Percentiles rank a stretch among this genome's conserved stretches.
phyloP scores from a whole-genome alignment of 1,140 invertebrate genomes.

The Archivesica marissinica region DNA sequence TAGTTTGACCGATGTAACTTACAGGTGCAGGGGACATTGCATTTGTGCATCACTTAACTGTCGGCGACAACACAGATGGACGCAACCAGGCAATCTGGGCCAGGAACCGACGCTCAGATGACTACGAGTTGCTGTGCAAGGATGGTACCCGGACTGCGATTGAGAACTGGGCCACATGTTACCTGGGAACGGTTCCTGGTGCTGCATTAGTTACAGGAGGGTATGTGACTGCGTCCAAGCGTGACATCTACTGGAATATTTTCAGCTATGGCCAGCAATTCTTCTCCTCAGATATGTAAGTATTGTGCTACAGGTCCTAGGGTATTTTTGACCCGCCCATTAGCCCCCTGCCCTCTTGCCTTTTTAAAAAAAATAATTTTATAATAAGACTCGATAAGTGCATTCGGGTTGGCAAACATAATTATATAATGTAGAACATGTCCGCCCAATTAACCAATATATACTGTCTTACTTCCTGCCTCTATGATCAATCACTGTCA shows the following conservation, averaged over 20 bases:
- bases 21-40: slow-evolving; percentile 92
- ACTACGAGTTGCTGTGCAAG: slow-evolving; percentile 96
- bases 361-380: too few species aligned
- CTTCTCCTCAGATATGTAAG: slow-evolving; percentile 84
- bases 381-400: too few species aligned
- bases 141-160: slow-evolving; percentile 91
- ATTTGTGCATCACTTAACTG: slow-evolving; percentile 97
- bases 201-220: slow-evolving; percentile 96
- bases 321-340: too few species aligned
- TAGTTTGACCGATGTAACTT: too few species aligned
- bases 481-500: too few species aligned
- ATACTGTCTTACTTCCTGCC: too few species aligned
- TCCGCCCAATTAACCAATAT: too few species aligned
- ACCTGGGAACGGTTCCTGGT: slow-evolving; percentile 95
- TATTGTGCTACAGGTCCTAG: too few species aligned
- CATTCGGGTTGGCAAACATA: too few species aligned
- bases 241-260: slow-evolving; percentile 83
- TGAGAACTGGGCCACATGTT: slow-evolving; percentile 92
- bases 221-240: slow-evolving; percentile 74
- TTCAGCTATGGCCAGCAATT: slow-evolving; percentile 84
- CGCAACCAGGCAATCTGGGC: slow-evolving; percentile 96
- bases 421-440: too few species aligned
- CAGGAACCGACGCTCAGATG: slow-evolving; percentile 93
- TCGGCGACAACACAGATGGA: slow-evolving; percentile 95
- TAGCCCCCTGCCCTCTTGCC: too few species aligned